Evolutionary conservation across 2,888 invertebrate species (phyloP), one percentile per base, ranked within the genome.

Genomic region (Nomada ruficornis): DNA sequence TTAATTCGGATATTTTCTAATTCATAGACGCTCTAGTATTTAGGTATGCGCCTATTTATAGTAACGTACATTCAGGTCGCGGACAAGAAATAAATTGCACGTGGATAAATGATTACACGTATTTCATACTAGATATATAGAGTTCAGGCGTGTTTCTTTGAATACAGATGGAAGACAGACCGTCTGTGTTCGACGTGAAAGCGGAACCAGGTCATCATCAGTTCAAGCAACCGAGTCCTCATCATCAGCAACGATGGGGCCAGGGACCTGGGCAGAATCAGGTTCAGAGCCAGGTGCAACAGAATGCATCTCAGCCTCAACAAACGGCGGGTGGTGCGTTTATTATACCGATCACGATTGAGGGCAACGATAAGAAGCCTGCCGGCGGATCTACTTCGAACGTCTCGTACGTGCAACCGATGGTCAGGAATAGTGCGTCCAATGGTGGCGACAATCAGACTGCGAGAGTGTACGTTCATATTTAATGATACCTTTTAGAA

Each of bases 311-410:
- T 67, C 90, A 91, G 36, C 88, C 87, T 23, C 91, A 90, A 67
- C 88, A 84, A 78, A 89, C 90, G 91, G 91, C 88, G 67, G 89
- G 89, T 42, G 94, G 95, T 67, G 93, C 94, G 74, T 95, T 95
- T 83, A 94, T 96, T 68, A 95, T 96, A 89, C 96, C 97, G 0
- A 95, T 97, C 80, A 96, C 96, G 90, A 95, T 96, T 91, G 96
- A 96, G 91, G 95, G 94, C 72, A 93, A 93, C 18, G 94, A 95
- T 44, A 88, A 77, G 52, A 87, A 77, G 65, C 50, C 70, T 26
- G 47, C 13, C 9, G 78, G 54, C 9, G 74, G 52, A 44, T 36
- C 69, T 42, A 60, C 13, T 1, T 26, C 81, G 29, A 77, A 78
- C 26, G 42, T 15, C 11, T 13, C 50, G 1, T 84, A 81, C 26